These are phyloP conservation scores for Melopsittacus undulatus DNA, from an alignment of 2,797 vertebrate genomes.

Conservation along the genomic window DNA sequence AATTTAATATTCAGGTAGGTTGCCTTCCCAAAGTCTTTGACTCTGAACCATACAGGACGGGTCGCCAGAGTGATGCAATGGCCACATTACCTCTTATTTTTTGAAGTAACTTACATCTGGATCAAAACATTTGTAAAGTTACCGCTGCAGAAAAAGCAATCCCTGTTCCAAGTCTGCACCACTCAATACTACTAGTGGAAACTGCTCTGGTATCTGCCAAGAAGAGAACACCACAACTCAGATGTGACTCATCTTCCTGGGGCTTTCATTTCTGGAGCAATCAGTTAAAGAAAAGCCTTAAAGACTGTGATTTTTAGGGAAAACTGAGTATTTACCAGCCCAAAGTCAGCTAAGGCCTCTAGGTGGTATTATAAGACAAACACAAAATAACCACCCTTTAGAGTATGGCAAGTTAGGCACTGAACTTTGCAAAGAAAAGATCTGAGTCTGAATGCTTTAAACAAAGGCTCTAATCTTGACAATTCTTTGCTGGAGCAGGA, in stretches of 20 bases:
- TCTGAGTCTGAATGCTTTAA: background rate
- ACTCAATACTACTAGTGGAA: background rate
- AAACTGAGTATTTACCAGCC: background rate
- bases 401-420: background rate
- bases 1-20: too few species aligned
- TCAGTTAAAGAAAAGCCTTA: background rate
- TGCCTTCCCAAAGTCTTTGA: background rate
- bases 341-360: background rate
- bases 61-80: background rate
- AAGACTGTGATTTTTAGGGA: background rate
- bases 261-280: background rate
- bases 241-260: background rate
- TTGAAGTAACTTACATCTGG: background rate
- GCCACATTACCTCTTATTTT: background rate
- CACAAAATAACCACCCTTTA: background rate
- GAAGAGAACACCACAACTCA: background rate
- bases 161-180: background rate
- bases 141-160: background rate
- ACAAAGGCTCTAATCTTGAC: conserved; percentile 39
- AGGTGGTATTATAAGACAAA: conserved; percentile 35
- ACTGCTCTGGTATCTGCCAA: background rate
- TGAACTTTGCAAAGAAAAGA: background rate
- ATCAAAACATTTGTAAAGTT: background rate
- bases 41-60: background rate
- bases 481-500: background rate